Conservation (phyloP, 2,797 vertebrate species). For the Gymnothorax reevesii region DNA sequence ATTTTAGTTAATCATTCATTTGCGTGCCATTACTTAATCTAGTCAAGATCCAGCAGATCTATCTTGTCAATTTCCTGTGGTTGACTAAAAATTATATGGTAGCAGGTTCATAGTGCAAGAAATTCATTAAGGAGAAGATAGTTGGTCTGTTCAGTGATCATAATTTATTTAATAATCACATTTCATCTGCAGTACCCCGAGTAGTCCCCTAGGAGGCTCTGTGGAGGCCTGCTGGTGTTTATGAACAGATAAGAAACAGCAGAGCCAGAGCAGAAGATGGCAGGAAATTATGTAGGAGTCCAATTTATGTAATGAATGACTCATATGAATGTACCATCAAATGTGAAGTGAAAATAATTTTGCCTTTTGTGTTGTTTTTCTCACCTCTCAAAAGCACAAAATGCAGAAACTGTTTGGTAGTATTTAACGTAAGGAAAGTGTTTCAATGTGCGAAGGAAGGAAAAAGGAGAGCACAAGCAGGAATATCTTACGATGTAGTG, state of each 20-base stretch:
- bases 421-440: background rate
- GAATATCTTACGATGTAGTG: background rate
- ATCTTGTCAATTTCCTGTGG: conserved; percentile 7
- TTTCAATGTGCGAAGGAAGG: background rate
- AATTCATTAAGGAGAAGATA: conserved; percentile 44
- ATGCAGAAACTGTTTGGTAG: conserved; percentile 34
- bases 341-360: conserved; percentile 71
- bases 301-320: conserved; percentile 34
- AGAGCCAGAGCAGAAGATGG: background rate
- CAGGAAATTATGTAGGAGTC: background rate
- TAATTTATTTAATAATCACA: conserved; percentile 60
- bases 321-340: conserved; percentile 73
- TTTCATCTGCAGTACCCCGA: conserved; percentile 5
- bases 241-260: background rate
- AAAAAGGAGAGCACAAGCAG: conserved; percentile 33
- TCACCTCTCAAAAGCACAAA: conserved; percentile 67
- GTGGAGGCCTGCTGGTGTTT: conserved; percentile 30
- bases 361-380: conserved; percentile 37
- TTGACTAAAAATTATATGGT: conserved; percentile 17
- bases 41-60: conserved; percentile 20
- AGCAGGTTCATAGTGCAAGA: conserved; percentile 25
- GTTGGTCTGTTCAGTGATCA: conserved; percentile 49
- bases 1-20: conserved; percentile 20
- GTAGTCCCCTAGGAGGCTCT: conserved; percentile 38
- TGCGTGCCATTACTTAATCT: conserved; percentile 24